Percentiles rank a stretch among this genome's conserved stretches.
Conservation (phyloP, 2,113 vertebrate genomes). For the Garra rufa region DNA sequence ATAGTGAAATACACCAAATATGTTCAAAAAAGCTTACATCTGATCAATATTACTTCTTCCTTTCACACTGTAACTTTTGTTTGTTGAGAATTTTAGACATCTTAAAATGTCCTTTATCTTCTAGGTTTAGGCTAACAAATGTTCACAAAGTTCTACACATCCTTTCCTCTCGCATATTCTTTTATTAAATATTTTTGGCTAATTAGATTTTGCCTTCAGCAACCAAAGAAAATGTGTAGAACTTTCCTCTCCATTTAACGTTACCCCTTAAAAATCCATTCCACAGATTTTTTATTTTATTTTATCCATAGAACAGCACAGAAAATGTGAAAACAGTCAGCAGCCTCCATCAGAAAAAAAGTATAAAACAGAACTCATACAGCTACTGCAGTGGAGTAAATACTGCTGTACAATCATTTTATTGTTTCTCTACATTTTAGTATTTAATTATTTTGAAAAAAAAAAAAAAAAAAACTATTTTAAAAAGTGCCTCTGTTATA, state of each 20-base stretch:
- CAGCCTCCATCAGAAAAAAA: background rate
- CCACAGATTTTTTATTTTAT: background rate
- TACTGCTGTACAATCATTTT: background rate
- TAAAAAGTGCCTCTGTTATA: background rate
- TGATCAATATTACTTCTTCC: background rate
- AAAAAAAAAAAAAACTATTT: too few species aligned
- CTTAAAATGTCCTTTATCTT: background rate
- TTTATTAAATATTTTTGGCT: background rate
- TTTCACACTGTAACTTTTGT: background rate
- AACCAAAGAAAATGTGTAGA: background rate
- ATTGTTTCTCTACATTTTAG: background rate
- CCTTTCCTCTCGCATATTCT: background rate
- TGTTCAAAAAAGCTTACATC: background rate
- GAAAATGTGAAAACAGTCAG: constrained; percentile 1
- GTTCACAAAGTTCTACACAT: background rate
- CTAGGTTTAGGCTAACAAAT: background rate
- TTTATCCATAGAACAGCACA: background rate
- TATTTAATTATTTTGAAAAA: background rate
- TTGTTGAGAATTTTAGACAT: background rate
- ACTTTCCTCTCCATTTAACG: background rate
- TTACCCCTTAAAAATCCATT: background rate
- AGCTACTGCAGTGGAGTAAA: background rate
- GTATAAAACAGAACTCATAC: background rate
- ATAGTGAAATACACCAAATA: background rate
- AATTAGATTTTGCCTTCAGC: background rate